Conservation (phyloP, 1,140 invertebrate species). For the Drosophila pachea region DNA sequence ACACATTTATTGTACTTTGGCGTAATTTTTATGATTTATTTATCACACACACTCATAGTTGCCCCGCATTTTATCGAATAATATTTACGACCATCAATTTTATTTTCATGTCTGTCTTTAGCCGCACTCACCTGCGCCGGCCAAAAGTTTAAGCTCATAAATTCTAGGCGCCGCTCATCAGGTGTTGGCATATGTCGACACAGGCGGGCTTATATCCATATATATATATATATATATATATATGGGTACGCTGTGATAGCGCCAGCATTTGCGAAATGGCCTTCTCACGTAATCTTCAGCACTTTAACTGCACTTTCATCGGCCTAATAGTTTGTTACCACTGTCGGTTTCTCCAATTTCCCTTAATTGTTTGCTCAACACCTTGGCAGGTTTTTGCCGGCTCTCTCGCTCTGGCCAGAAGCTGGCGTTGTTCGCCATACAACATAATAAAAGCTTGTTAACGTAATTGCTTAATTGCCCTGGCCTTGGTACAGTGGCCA, state of each 20-base stretch:
- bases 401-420: constrained; percentile 6
- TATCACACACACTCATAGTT: constrained; percentile 21
- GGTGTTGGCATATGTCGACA: constrained; percentile 1
- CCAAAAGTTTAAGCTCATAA: constrained; percentile 50
- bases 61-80: constrained; percentile 60
- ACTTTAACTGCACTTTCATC: constrained; percentile 52
- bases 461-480: constrained; percentile 75
- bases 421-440: constrained; percentile 33
- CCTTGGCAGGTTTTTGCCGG: constrained; percentile 48
- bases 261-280: constrained; percentile 1
- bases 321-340: constrained; percentile 11
- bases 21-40: constrained; percentile 46
- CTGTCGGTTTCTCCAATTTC: constrained; percentile 26
- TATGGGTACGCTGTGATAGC: background rate
- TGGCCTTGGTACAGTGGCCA: constrained; percentile 10
- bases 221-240: background rate
- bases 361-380: constrained; percentile 71
- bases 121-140: constrained; percentile 13
- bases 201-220: background rate
- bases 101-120: constrained; percentile 51
- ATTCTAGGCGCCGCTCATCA: constrained; percentile 27
- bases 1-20: constrained; percentile 27
- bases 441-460: constrained; percentile 76
- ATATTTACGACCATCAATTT: constrained; percentile 72
- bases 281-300: constrained; percentile 55